Evolutionary conservation across 2,888 invertebrate species (phyloP).

Genomic region (Pediacus dermestoides): DNA sequence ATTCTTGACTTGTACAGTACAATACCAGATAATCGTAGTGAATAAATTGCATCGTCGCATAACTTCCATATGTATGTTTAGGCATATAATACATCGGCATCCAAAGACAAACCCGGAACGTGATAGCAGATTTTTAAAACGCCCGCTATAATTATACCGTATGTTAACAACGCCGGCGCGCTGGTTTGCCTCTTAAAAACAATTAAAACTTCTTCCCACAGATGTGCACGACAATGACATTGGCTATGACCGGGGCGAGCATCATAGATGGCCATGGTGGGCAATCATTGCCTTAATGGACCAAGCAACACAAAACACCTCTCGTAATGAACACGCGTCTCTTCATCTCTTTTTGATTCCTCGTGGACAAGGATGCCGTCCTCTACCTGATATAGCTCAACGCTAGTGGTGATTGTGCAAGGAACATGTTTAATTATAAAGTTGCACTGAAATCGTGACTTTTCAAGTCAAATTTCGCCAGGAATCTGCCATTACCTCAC

Average conservation of each 20-base stretch:
- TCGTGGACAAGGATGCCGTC: slow-evolving; percentile 16
- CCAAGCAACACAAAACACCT: slow-evolving; percentile 34
- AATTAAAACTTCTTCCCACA: slow-evolving; percentile 41
- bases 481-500: slow-evolving; percentile 33
- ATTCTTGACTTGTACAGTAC: slow-evolving; percentile 24
- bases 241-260: slow-evolving; percentile 32
- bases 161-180: slow-evolving; percentile 19
- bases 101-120: slow-evolving; percentile 30
- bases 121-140: slow-evolving; percentile 34
- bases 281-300: slow-evolving; percentile 36
- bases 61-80: slow-evolving; percentile 18
- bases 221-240: slow-evolving; percentile 38
- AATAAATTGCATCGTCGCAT: slow-evolving; percentile 20
- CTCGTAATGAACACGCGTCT: slow-evolving; percentile 31
- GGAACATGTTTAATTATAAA: slow-evolving; percentile 47
- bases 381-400: slow-evolving; percentile 18
- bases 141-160: slow-evolving; percentile 22
- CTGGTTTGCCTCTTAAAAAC: slow-evolving; percentile 24
- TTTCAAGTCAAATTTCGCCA: slow-evolving; percentile 43
- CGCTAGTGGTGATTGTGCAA: slow-evolving; percentile 27
- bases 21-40: slow-evolving; percentile 26
- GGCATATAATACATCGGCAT: slow-evolving; percentile 25
- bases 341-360: slow-evolving; percentile 22
- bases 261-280: slow-evolving; percentile 34
- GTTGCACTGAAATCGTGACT: slow-evolving; percentile 48